These are phyloP conservation scores for Drosophila pandora DNA, from an alignment of 1,140 invertebrate species.

Conservation along the genomic window DNA sequence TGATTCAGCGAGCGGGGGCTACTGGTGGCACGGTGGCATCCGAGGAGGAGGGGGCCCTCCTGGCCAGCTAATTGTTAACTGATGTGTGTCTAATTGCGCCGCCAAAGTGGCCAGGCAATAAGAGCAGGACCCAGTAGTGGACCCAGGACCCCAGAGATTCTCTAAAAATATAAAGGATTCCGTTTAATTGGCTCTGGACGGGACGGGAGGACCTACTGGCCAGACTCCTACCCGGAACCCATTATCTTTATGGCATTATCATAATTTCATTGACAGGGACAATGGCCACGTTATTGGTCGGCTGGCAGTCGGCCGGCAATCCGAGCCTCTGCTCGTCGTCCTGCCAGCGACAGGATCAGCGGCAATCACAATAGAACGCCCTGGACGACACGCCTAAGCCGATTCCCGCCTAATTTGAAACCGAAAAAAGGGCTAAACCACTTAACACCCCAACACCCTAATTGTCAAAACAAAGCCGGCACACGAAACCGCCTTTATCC, in stretches of 20 bases:
- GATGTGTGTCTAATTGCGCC: constrained; percentile 78
- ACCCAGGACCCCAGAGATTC: background rate
- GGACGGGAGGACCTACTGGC: background rate
- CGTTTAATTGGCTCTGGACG: background rate
- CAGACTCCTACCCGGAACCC: no score
- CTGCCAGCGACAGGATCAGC: no score
- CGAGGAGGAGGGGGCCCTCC: background rate
- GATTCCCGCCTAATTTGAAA: constrained; percentile 79
- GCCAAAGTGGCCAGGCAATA: constrained; percentile 79
- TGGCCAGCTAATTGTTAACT: constrained; percentile 74
- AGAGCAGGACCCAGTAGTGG: constrained; percentile 39
- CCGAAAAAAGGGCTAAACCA: constrained; percentile 76
- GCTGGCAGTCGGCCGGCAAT: no score
- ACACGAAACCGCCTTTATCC: constrained; percentile 50
- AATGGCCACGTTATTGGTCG: background rate
- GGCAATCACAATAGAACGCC: constrained; percentile 71
- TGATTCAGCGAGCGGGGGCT: background rate
- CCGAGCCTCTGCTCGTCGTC: no score
- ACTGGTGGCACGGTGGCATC: no score
- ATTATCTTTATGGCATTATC: background rate
- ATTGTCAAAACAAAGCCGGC: constrained; percentile 78
- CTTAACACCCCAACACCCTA: constrained; percentile 83
- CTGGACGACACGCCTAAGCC: constrained; percentile 69
- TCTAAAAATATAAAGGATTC: background rate
- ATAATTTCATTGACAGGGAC: background rate